Base-by-base conservation (phyloP, 2,113 vertebrate genomes). In the Cyrtonyx montezumae region DNA sequence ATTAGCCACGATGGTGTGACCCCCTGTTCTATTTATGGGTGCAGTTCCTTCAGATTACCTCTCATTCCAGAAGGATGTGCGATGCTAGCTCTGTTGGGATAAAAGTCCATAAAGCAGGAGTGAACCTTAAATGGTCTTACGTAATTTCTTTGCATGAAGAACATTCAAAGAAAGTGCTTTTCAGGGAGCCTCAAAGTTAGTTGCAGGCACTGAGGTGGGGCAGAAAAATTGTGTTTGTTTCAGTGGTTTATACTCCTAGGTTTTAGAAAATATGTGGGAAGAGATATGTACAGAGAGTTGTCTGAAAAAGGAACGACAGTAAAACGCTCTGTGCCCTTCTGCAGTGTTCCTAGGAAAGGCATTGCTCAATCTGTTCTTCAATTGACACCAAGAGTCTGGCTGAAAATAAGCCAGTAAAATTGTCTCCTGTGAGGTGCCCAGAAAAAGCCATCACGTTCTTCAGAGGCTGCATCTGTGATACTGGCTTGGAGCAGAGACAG, bases 181-280 rank as follows among this genome's bases (percentile, higher is more conserved):
- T 73, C 17, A 16, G 32, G n/a, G 56, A 19, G 17, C 20, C 13
- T 79, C 37, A 20, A 79, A 48, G 79, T 40, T 59, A 22, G 23
- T 49, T 25, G 43, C 22, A 43, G 36, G 68, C 40, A 14, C 4
- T 12, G 53, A 68, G 37, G 40, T 40, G 42, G 14, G 51, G 25
- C 14, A 21, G 18, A 87, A 87, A 45, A 20, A 30, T 69, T 1
- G 1, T 74, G 2, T 70, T 46, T 82, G 5, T n/a, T 21, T 77
- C 59, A 43, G 0, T 65, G 11, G 16, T 11, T 5, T 0, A 3
- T 80, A 19, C 36, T n/a, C 20, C 3, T 2, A 14, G 65, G n/a
- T 66, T 43, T 34, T 42, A 74, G 81, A 17, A 21, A 30, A 56
- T 11, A 68, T 23, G 0, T 1, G n/a, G 11, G 81, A 53, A 53